Evolutionary conservation across 2,113 vertebrate genomes (phyloP).

Genomic region (Heptranchias perlo): DNA sequence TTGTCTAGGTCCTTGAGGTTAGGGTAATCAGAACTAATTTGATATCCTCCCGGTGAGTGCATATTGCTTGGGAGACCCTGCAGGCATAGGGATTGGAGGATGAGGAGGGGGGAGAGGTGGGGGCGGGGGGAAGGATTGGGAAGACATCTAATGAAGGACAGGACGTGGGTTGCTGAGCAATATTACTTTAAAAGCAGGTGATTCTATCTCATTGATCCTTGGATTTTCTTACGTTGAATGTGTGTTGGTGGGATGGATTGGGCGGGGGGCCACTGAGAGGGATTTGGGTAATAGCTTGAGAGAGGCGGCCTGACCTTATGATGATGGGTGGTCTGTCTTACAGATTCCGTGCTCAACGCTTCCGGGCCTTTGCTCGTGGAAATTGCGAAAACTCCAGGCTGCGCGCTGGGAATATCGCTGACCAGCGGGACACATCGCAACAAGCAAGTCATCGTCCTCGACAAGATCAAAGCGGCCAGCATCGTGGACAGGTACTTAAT

Average conservation of each 20-base stretch:
- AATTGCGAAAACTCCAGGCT: constrained; percentile 74
- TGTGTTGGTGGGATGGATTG: background rate
- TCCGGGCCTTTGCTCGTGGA: constrained; percentile 87
- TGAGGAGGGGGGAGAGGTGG: background rate
- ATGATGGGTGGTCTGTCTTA: constrained; percentile 39
- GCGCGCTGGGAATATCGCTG: constrained; percentile 79
- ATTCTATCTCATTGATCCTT: background rate
- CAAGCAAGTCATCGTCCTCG: constrained; percentile 85
- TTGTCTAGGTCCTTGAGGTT: background rate
- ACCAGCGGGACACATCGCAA: constrained; percentile 67
- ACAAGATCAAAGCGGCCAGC: constrained; percentile 88
- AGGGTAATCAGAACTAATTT: background rate
- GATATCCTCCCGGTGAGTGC: background rate
- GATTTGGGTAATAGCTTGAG: background rate
- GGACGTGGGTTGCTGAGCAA: too few relatives aligned
- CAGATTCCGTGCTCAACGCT: constrained; percentile 79
- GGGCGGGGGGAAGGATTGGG: background rate
- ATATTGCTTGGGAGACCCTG: background rate
- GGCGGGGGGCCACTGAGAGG: background rate
- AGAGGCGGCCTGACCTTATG: background rate
- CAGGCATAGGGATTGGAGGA: too few relatives aligned
- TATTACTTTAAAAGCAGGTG: background rate
- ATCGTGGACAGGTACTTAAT: constrained; percentile 82
- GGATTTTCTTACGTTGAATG: background rate
- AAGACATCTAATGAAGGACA: background rate